phyloP scores from a whole-genome alignment of 2,888 invertebrate genomes.

The Hedya salicella region DNA sequence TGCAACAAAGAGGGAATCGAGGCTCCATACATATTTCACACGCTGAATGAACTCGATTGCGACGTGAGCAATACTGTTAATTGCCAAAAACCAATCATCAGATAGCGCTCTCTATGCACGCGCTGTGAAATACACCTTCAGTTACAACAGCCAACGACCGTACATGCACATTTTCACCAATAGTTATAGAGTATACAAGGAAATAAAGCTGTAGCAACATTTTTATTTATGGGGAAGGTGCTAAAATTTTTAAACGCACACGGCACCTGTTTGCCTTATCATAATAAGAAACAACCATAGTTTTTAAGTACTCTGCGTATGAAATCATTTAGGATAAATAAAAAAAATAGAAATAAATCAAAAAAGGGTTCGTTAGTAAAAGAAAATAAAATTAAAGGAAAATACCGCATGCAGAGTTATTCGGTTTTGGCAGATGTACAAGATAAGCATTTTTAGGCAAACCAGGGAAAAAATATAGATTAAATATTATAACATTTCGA shows the following conservation, averaged over 20 bases:
- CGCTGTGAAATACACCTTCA: constrained; percentile 81
- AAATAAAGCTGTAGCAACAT: neutral
- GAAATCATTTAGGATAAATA: neutral
- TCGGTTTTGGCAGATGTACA: constrained; percentile 12
- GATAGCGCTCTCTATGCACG: constrained; percentile 79
- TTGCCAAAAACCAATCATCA: constrained; percentile 86
- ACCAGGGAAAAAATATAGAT: constrained; percentile 26
- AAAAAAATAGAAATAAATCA: neutral
- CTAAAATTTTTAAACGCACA: too few relatives aligned
- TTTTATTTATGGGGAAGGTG: too few relatives aligned
- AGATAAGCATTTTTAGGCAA: constrained; percentile 29
- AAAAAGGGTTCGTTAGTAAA: too few relatives aligned
- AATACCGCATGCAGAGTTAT: neutral
- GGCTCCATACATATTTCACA: constrained; percentile 83
- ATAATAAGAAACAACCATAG: too few relatives aligned
- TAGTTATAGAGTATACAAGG: constrained; percentile 10
- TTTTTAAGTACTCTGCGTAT: too few relatives aligned
- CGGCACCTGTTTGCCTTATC: too few relatives aligned
- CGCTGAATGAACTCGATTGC: constrained; percentile 82
- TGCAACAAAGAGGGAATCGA: constrained; percentile 76
- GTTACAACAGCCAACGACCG: constrained; percentile 71
- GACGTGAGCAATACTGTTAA: constrained; percentile 83
- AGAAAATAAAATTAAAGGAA: neutral
- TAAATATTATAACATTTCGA: constrained; percentile 29
- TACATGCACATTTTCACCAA: constrained; percentile 45